Base-by-base conservation (phyloP, 2,888 invertebrate species). In the Luperina testacea region DNA sequence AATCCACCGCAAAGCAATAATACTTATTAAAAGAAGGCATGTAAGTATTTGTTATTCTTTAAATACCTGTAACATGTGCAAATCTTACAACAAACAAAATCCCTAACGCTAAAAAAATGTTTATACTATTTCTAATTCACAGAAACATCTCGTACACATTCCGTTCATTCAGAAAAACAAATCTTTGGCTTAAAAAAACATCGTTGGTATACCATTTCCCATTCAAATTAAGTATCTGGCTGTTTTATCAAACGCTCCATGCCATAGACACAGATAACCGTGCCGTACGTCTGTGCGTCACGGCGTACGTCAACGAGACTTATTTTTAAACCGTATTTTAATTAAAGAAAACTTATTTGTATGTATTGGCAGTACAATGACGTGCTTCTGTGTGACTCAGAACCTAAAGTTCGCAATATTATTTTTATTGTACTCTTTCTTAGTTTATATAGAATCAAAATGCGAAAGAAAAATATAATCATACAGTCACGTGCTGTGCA, bases 221-320 rank as follows among this genome's bases (percentile, higher is more conserved):
- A 63, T 65, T 17, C 17, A 45, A 72, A 81, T 73, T 64, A 77
- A 59, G 27, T 61, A 13, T n/a, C 20, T 65, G 65, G 32, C 38
- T 71, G 45, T 61, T 67, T 45, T 71, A 42, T 68, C 38, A 72
- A 65, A 78, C 45, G 59, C 51, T 65, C 69, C 69, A 51, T 69
- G 45, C 42, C 63, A 63, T 65, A 64, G 27, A 59, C 64, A 61
- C 57, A 27, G 27, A 63, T 63, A 72, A 53, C 15, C 27, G 27
- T 48, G 13, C 24, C 51, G 24, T 38, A 68, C 59, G 20, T 4
- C 13, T 67, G 75, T 88, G 89, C 89, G 85, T 85, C 88, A 88
- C 27, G 17, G 48, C n/a, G 27, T 73, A 83, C 83, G 87, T 83
- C 85, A 88, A 64, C 53, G 7, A 15, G 42, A 72, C 32, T 73